Conservation (phyloP, 2,113 vertebrate species). For the Cyprinodon variegatus region DNA sequence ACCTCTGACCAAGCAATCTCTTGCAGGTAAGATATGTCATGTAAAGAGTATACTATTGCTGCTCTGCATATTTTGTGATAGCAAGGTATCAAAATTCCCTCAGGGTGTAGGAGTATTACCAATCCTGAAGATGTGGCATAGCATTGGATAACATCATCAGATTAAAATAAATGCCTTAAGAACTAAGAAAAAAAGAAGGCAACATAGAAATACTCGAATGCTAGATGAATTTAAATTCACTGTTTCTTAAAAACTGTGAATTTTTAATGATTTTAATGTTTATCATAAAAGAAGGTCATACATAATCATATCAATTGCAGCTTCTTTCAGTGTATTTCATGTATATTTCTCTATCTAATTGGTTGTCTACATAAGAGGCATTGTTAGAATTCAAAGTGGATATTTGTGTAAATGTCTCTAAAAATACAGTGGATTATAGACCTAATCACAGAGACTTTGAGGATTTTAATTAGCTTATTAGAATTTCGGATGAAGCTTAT, state of each 20-base stretch:
- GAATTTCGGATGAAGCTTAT: conserved; percentile 15
- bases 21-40: conserved; percentile 39
- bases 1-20: conserved; percentile 26
- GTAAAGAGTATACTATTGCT: conserved; percentile 32
- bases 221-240: neutral
- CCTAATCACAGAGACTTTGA: conserved; percentile 5
- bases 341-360: neutral
- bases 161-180: conserved; percentile 33
- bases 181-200: conserved; percentile 21
- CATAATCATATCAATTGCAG: neutral
- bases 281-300: neutral
- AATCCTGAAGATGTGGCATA: conserved; percentile 50
- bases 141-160: conserved; percentile 48
- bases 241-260: neutral
- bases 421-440: conserved; percentile 5
- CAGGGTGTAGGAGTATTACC: conserved; percentile 53
- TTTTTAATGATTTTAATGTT: neutral
- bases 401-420: neutral
- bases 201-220: conserved; percentile 29
- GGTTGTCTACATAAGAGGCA: neutral
- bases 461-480: conserved; percentile 13
- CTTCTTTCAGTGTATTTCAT: neutral
- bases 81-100: conserved; percentile 61
- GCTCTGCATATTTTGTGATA: conserved; percentile 60
- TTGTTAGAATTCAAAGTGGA: conserved; percentile 2